phyloP scores from a whole-genome alignment of 1,140 invertebrate species.

The Lordiphosa collinella region DNA sequence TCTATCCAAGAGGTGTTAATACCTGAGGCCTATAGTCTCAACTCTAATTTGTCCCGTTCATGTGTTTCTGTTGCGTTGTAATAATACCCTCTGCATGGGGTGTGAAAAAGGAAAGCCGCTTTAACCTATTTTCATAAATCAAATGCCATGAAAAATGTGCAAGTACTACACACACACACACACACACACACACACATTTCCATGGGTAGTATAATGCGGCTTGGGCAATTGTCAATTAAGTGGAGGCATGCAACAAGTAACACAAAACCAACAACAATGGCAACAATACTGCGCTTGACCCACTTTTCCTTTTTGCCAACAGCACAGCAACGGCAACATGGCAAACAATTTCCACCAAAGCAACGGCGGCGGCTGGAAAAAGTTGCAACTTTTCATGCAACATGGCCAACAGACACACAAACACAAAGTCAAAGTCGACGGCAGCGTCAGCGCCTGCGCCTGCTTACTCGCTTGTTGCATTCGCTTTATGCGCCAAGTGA shows the following conservation, averaged over 20 bases:
- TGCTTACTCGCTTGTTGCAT: slow-evolving; percentile 27
- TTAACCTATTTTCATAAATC: slow-evolving; percentile 51
- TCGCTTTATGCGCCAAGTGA: slow-evolving; percentile 63
- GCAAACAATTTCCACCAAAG: slow-evolving; percentile 66
- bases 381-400: slow-evolving; percentile 73
- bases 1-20: too few species aligned
- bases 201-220: slow-evolving; percentile 4
- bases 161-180: too few species aligned
- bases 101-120: slow-evolving; percentile 46
- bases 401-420: slow-evolving; percentile 15
- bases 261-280: slow-evolving; percentile 27
- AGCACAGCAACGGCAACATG: slow-evolving; percentile 54
- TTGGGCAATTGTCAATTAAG: slow-evolving; percentile 46
- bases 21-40: too few species aligned
- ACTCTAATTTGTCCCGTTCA: too few species aligned
- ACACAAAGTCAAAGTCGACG: slow-evolving; percentile 2
- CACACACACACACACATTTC: neutral
- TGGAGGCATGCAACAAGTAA: slow-evolving; percentile 66
- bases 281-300: slow-evolving; percentile 77
- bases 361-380: slow-evolving; percentile 59
- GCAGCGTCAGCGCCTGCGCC: slow-evolving; percentile 48
- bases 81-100: too few species aligned
- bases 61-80: too few species aligned
- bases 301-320: slow-evolving; percentile 73
- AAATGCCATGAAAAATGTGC: slow-evolving; percentile 32